Base-by-base conservation (phyloP, 2,113 vertebrate species). In the Nettapus auritus region DNA sequence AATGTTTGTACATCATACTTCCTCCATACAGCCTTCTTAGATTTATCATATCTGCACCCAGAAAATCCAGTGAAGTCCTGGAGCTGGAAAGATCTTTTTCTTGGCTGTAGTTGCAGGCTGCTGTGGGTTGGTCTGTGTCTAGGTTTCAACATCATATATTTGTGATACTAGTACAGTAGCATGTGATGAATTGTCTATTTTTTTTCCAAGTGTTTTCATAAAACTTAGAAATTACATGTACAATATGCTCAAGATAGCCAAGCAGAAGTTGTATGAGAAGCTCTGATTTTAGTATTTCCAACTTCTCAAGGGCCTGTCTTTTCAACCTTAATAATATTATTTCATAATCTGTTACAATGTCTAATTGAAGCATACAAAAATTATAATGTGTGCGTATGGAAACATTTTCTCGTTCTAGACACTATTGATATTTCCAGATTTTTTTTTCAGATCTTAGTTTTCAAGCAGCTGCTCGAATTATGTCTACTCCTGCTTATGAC, bases 391-490 rank as follows among this genome's bases (percentile, higher is more conserved):
- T 69, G 13, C 70, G 18, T 88, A 25, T 93, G 16, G 69, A 77
- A 71, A 23, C 25, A 6, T 67, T 57, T 92, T 84, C 62, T 52
- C 33, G 63, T 55, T 75, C 6, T 57, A 77, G 56, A 13, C 74
- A 50, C 10, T 90, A 28, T 34, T 95, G 69, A 1, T 82, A 57
- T 69, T 92, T 94, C 29, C 25, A 56, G 14, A 18, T n/a, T 6
- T 36, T 84, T 81, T 84, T 76, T 82, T 71, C 28, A 99, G 99
- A 99, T 98, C 97, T 99, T 59, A 99, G 99, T 98, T 99, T 99
- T 96, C 99, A 99, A 97, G 99, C 99, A 91, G 99, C 99, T 90
- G 97, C 98, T 96, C 98, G 94, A 93, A 98, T 99, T 97, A 91
- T 98, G 96, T 98, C 99, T n/a, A 84, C 97, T 28, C 98, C 99